A percentile compares a stretch with the other conserved stretches of the same genome.
Conservation (phyloP, 1,140 invertebrate genomes). For the Drosophila santomea region DNA sequence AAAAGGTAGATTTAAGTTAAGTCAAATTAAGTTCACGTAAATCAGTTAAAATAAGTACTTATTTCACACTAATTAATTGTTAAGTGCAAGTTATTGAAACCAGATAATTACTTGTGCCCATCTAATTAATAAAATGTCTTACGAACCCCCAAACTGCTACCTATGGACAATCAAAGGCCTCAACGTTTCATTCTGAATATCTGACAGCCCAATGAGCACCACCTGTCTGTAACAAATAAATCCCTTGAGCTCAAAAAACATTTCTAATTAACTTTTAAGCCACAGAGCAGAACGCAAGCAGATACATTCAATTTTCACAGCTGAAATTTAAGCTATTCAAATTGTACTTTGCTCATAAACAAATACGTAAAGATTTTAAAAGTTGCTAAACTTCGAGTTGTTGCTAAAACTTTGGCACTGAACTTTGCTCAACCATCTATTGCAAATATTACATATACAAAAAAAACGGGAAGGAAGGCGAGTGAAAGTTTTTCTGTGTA, state of each 20-base stretch:
- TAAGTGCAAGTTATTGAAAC: no score
- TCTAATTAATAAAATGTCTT: neutral
- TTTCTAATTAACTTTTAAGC: constrained; percentile 10
- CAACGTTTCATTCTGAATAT: neutral
- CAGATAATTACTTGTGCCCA: no score
- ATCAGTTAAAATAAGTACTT: no score
- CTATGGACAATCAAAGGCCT: neutral
- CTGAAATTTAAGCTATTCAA: constrained; percentile 24
- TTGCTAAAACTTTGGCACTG: constrained; percentile 35
- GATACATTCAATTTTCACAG: constrained; percentile 1
- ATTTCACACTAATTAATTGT: no score
- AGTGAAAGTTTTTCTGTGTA: constrained; percentile 42
- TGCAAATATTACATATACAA: constrained; percentile 16
- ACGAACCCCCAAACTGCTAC: neutral
- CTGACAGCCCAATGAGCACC: constrained; percentile 8
- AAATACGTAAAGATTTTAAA: constrained; percentile 13
- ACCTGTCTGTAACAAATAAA: constrained; percentile 2
- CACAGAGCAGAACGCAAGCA: no score
- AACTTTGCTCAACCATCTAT: constrained; percentile 36
- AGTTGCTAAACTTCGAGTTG: constrained; percentile 29
- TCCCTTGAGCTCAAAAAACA: neutral
- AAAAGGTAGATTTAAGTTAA: no score
- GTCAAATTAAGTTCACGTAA: no score
- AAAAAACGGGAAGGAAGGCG: neutral
- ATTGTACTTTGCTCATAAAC: neutral